These are phyloP conservation scores for Euura saliciscinereae DNA, from an alignment of 1,140 invertebrate species.

Conservation along the genomic window DNA sequence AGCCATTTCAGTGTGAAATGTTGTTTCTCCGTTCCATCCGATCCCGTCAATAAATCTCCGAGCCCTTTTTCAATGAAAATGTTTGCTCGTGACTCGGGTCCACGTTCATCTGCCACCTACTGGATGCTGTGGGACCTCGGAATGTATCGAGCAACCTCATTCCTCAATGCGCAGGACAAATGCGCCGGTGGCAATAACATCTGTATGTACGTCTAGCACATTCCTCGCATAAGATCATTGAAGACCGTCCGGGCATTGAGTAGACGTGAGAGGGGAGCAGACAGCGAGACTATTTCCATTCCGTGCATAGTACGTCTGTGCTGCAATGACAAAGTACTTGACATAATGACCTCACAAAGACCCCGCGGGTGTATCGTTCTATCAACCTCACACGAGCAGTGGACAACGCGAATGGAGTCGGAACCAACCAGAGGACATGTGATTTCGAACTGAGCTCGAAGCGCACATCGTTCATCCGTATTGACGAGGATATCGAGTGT, in stretches of 20 bases:
- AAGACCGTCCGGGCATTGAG: background rate
- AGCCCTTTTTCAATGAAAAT: too few species aligned
- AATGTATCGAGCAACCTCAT: constrained; percentile 60
- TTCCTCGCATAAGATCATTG: constrained; percentile 1
- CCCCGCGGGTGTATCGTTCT: background rate
- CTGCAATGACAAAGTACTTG: constrained; percentile 4
- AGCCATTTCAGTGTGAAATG: too few species aligned
- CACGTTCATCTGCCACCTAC: constrained; percentile 46
- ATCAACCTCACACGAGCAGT: background rate
- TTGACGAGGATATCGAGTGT: background rate
- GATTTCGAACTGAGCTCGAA: background rate
- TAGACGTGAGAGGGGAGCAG: background rate
- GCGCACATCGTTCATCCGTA: background rate
- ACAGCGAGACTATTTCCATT: background rate
- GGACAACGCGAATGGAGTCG: background rate
- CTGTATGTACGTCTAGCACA: background rate
- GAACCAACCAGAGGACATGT: background rate
- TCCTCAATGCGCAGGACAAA: constrained; percentile 56
- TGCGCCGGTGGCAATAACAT: constrained; percentile 43
- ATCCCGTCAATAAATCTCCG: too few species aligned
- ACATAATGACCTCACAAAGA: constrained; percentile 1
- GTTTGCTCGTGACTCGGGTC: background rate
- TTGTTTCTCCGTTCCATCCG: too few species aligned
- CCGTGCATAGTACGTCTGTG: background rate
- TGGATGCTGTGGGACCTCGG: constrained; percentile 52